Evolutionary conservation across 1,140 invertebrate genomes (phyloP), one percentile per base, ranked within the genome.

Genomic region (Drosophila pandora): DNA sequence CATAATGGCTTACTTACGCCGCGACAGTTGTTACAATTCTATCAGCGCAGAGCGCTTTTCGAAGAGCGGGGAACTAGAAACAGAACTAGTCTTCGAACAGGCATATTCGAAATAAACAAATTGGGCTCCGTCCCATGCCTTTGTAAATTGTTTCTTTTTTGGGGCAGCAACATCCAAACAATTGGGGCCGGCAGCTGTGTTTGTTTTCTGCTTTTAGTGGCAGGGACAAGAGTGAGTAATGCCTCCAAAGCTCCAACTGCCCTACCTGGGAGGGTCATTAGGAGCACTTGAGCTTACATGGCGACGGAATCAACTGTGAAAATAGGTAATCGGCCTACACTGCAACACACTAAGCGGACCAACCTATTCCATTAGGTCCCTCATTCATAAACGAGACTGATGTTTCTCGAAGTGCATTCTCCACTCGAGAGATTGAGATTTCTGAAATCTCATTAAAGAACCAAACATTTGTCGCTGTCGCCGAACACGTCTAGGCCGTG

Each of bases 1-100:
- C 83, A 88, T 88, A 88, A 88, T 83, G 21, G 48, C 72, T 83
- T 88, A 88, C 88, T 88, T 88, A 88, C 88, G 76, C 84, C 59
- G 72, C 79, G 83, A 88, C 83, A 88, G 83, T 88, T 88, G 84
- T 88, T 89, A 88, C 83, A 88, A 88, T 88, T 88, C 83, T 83
- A 88, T 88, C 83, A 82, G 57, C 83, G 17, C 43, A 21, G 47
- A 50, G 43, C 45, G 70, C 57, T 57, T 70, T 73, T 57, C 43
- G 39, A 78, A 52, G 62, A 39, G 12, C 39, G 3, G 3, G 12
- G 39, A 62, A 61, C 12, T 37, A 54, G 47, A 39, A 45, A 65
- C 22, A 47, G 41, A 61, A 56, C 48, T 37, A 25, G 25, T 12
- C 69, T 79, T 62, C 57, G 22, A 63, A 17, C 56, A 37, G 39